Conservation (phyloP, 2,888 invertebrate species). For the Pyrrhia umbra region DNA sequence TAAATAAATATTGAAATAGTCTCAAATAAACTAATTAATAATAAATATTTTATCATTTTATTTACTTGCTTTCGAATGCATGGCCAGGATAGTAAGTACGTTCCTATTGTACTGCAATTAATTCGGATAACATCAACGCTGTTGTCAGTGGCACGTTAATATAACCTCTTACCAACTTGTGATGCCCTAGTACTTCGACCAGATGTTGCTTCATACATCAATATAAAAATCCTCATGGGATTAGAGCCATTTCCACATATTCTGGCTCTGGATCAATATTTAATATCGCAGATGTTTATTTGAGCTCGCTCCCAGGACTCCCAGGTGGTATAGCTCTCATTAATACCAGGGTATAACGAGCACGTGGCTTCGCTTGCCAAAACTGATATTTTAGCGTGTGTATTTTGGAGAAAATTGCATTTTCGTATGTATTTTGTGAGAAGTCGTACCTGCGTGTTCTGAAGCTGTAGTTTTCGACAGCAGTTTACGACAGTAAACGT, state of each 20-base stretch:
- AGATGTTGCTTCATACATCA: slow-evolving; percentile 19
- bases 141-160: not conserved
- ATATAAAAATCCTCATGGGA: slow-evolving; percentile 29
- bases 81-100: too few relatives aligned
- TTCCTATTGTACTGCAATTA: too few relatives aligned
- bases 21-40: not conserved
- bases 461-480: too few relatives aligned
- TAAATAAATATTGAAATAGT: slow-evolving; percentile 29
- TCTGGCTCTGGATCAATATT: slow-evolving; percentile 55
- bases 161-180: slow-evolving; percentile 8
- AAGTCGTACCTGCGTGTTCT: too few relatives aligned
- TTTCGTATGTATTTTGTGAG: not conserved
- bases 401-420: slow-evolving; percentile 3
- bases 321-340: slow-evolving; percentile 41
- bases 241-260: slow-evolving; percentile 44
- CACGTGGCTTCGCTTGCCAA: slow-evolving; percentile 25
- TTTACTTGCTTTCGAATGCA: not conserved
- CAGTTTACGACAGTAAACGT: too few relatives aligned
- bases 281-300: slow-evolving; percentile 59
- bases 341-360: slow-evolving; percentile 34
- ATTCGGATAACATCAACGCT: not conserved
- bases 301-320: slow-evolving; percentile 28
- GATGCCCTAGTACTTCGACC: slow-evolving; percentile 11
- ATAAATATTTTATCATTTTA: not conserved
- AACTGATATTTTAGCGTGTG: slow-evolving; percentile 16